A percentile compares a stretch with the other conserved stretches of the same genome.
Evolutionary conservation across 2,888 invertebrate species (phyloP).

Genomic region (Meghimatium bilineatum): DNA sequence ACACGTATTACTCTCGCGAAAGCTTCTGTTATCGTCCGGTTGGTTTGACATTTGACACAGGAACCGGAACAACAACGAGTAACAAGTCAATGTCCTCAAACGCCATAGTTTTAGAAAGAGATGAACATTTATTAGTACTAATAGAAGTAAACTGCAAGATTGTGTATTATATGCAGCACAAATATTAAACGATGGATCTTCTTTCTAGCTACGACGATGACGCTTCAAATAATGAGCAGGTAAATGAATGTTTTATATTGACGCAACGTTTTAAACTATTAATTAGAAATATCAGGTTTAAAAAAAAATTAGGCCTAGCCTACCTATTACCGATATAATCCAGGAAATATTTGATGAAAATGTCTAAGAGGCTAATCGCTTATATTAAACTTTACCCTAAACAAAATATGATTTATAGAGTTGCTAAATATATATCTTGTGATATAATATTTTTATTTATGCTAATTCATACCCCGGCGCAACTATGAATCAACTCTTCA

Average conservation of each 20-base stretch:
- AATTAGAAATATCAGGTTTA: too few relatives aligned
- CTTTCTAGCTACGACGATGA: slow-evolving; percentile 33
- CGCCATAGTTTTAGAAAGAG: background rate
- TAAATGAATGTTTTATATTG: background rate
- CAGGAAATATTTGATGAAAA: too few relatives aligned
- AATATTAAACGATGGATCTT: slow-evolving; percentile 19
- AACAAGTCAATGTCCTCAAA: background rate
- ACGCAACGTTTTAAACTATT: background rate
- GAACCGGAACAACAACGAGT: background rate
- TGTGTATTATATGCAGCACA: background rate
- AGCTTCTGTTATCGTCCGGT: too few relatives aligned
- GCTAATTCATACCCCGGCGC: too few relatives aligned
- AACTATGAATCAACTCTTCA: too few relatives aligned
- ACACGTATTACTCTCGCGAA: too few relatives aligned
- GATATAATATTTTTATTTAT: too few relatives aligned
- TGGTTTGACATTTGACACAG: slow-evolving; percentile 4
- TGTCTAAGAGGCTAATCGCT: too few relatives aligned
- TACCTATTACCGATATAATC: background rate
- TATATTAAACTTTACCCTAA: too few relatives aligned
- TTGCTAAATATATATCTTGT: too few relatives aligned
- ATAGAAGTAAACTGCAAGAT: background rate
- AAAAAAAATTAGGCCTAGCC: too few relatives aligned
- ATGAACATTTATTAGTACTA: background rate
- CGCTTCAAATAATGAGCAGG: slow-evolving; percentile 11
- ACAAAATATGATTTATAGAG: too few relatives aligned